Conservation (phyloP, 2,888 invertebrate species). For the Cephalotes varians region DNA sequence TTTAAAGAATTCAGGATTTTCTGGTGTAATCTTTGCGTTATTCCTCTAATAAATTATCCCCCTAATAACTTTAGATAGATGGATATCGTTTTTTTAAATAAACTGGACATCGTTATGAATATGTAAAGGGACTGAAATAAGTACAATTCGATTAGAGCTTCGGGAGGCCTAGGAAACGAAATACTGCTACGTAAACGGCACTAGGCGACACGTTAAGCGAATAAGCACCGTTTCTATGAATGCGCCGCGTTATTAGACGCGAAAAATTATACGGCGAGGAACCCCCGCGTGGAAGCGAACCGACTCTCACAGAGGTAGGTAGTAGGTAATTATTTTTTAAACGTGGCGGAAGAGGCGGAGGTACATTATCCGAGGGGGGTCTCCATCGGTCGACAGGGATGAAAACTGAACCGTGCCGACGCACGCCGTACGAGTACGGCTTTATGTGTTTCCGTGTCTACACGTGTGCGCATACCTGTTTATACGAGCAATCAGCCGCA, state of each 20-base stretch:
- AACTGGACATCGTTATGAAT: not conserved
- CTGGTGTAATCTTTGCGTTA: not conserved
- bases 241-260: not conserved
- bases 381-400: constrained; percentile 60
- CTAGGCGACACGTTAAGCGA: constrained; percentile 17
- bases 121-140: not conserved
- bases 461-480: not conserved
- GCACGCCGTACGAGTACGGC: not conserved
- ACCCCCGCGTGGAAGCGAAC: constrained; percentile 61
- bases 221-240: not conserved
- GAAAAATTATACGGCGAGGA: constrained; percentile 8
- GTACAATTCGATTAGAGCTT: not conserved
- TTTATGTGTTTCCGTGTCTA: not conserved
- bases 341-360: constrained; percentile 65
- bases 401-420: constrained; percentile 59
- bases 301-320: constrained; percentile 50
- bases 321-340: constrained; percentile 76
- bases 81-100: too few species aligned
- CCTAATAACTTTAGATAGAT: too few species aligned
- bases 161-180: not conserved
- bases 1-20: not conserved
- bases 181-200: too few species aligned
- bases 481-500: constrained; percentile 31
- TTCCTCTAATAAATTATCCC: not conserved
- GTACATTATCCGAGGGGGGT: constrained; percentile 45